These are phyloP conservation scores for Penaeus japonicus DNA, from an alignment of 1,140 invertebrate genomes.

Conservation along the genomic window DNA sequence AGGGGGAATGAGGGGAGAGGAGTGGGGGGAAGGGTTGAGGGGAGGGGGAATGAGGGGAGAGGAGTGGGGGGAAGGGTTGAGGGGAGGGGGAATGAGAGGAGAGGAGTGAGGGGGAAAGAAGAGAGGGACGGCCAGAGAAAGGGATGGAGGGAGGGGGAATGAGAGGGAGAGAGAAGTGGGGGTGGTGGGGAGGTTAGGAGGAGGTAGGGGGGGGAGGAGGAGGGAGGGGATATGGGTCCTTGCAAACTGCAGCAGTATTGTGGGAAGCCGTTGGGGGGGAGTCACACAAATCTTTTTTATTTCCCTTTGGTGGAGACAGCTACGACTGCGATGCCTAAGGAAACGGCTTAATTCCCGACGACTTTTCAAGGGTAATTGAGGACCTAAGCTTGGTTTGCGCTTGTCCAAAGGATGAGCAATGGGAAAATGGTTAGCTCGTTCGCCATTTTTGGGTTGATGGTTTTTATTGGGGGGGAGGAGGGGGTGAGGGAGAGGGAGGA, in stretches of 20 bases:
- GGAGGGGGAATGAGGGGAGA: too few species aligned
- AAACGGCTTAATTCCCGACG: constrained; percentile 11
- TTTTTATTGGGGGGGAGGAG: neutral
- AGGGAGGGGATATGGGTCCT: too few species aligned
- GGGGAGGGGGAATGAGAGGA: too few species aligned
- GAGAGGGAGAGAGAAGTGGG: too few species aligned
- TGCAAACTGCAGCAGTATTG: constrained; percentile 32
- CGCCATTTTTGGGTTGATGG: neutral
- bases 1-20: too few species aligned
- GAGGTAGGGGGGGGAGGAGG: too few species aligned
- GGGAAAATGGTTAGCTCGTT: neutral
- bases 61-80: too few species aligned
- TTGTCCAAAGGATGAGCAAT: neutral
- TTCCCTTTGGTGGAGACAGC: constrained; percentile 17
- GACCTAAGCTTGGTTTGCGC: neutral
- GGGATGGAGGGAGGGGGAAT: too few species aligned
- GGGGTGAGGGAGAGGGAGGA: neutral
- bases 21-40: too few species aligned
- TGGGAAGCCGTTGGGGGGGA: neutral
- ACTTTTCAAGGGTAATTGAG: constrained; percentile 24
- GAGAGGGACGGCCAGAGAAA: too few species aligned
- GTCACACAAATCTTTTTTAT: constrained; percentile 22
- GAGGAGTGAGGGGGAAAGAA: too few species aligned
- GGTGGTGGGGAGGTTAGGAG: too few species aligned
- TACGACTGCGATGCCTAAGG: neutral